Evolutionary conservation across 2,888 invertebrate genomes (phyloP).

Genomic region (Thysanoteuthis rhombus): DNA sequence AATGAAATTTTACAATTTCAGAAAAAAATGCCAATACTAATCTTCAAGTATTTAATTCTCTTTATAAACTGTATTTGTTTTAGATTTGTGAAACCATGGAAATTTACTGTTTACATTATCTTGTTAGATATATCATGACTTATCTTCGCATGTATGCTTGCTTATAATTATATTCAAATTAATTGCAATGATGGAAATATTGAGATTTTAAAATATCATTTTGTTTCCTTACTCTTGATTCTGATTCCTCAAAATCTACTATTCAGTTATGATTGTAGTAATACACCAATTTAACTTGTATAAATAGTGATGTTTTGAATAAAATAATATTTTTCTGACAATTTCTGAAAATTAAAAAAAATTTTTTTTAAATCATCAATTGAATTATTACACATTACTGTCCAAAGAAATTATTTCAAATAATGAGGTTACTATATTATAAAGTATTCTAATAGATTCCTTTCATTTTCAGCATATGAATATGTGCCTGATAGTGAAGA

Average conservation of each 20-base stretch:
- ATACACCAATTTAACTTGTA: neutral
- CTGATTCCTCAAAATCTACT: neutral
- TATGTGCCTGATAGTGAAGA: slow-evolving; percentile 89
- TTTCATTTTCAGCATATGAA: slow-evolving; percentile 80
- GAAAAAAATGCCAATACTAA: neutral
- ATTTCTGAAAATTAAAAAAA: neutral
- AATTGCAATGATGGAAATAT: neutral
- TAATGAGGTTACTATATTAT: neutral
- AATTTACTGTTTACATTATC: neutral
- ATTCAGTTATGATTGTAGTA: neutral
- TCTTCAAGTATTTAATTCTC: neutral
- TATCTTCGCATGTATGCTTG: neutral
- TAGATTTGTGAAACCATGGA: neutral
- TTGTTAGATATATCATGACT: no score
- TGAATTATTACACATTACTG: neutral
- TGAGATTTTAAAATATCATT: neutral
- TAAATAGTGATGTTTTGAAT: neutral
- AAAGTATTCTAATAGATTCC: neutral
- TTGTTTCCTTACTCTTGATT: neutral
- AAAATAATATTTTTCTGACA: neutral
- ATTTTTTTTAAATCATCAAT: neutral
- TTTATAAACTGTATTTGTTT: neutral
- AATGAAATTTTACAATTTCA: no score
- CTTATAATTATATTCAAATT: neutral
- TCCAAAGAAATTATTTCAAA: neutral